A percentile compares a stretch with the other conserved stretches of the same genome.
Evolutionary conservation across 2,888 invertebrate genomes (phyloP).

Genomic region (Zeuzera pyrina): DNA sequence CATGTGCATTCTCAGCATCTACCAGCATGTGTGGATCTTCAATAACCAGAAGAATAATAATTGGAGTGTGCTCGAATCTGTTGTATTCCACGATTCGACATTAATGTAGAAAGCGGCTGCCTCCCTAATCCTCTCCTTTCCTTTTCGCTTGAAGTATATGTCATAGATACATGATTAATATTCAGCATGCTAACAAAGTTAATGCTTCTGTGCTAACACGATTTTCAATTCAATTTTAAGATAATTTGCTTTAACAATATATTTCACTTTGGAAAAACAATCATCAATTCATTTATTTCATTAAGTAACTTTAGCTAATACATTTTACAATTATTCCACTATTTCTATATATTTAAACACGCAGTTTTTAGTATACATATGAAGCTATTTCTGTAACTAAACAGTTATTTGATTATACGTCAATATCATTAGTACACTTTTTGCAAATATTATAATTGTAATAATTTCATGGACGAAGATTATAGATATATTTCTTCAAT

Average conservation of each 20-base stretch:
- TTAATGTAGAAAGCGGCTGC: constrained; percentile 24
- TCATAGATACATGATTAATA: constrained; percentile 17
- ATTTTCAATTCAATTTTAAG: constrained; percentile 2
- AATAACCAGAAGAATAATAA: constrained; percentile 48
- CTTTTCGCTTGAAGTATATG: constrained; percentile 26
- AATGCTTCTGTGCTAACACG: constrained; percentile 47
- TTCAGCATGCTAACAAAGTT: constrained; percentile 32
- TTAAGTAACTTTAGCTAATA: too few relatives aligned
- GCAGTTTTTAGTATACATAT: too few relatives aligned
- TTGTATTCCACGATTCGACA: constrained; percentile 21
- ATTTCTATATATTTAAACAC: too few relatives aligned
- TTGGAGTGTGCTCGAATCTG: constrained; percentile 33
- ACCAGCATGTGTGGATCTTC: constrained; percentile 58
- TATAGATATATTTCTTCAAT: too few relatives aligned
- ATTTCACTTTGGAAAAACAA: too few relatives aligned
- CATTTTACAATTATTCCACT: too few relatives aligned
- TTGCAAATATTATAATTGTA: too few relatives aligned
- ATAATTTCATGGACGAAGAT: too few relatives aligned
- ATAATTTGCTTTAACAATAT: neutral
- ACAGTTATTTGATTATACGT: too few relatives aligned
- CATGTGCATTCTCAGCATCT: constrained; percentile 55
- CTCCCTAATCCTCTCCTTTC: constrained; percentile 18
- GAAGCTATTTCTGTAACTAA: too few relatives aligned
- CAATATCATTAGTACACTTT: too few relatives aligned
- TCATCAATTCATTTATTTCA: too few relatives aligned